Evolutionary conservation across 2,113 vertebrate genomes (phyloP), one percentile per base, ranked within the genome.

Genomic region (Hyla sarda): DNA sequence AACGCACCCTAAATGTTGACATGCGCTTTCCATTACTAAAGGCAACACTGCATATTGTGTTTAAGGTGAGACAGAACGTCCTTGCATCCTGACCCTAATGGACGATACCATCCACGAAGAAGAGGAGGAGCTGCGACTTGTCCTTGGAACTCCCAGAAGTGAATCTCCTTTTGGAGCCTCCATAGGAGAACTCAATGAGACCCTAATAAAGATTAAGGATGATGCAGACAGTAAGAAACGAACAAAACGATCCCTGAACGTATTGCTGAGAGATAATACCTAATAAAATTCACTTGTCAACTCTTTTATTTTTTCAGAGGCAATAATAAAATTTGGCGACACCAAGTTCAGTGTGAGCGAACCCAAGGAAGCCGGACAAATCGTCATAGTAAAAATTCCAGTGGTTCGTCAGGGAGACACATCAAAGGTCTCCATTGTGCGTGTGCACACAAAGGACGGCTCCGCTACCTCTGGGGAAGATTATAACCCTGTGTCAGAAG

Each of bases 401-500:
- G 95, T 99, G 87, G 90, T 96, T 71, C 95, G 98, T 82, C 89
- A 96, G 86, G 98, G 98, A 82, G 98, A 99, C 88, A 92, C 93
- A 47, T 98, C 98, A 0, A 97, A 95, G 89, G 93, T 97, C 89
- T 99, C 97, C 9, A 72, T 98, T 1, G 97, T 99, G 19, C 94
- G 97, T 30, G 96, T 98, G 73, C 97, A 99, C 92, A 99, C 98
- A 87, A 98, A 97, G 88, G 98, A 99, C 2, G 97, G 97, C 50
- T 98, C 98, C 0, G 98, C 98, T 6, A 88, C 93, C 73, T 99
- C 98, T 3, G 98, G 97, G 89, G 96, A 96, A 88, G 98, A 99
- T 91, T 99, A 99, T 89, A 92, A 96, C 67, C 98, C 98, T 0
- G 89, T 99, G 88, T 98, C 97, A 14, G 94, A 97, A 95, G 97